phyloP scores from a whole-genome alignment of 2,888 invertebrate species.

The Calameuta idolon region DNA sequence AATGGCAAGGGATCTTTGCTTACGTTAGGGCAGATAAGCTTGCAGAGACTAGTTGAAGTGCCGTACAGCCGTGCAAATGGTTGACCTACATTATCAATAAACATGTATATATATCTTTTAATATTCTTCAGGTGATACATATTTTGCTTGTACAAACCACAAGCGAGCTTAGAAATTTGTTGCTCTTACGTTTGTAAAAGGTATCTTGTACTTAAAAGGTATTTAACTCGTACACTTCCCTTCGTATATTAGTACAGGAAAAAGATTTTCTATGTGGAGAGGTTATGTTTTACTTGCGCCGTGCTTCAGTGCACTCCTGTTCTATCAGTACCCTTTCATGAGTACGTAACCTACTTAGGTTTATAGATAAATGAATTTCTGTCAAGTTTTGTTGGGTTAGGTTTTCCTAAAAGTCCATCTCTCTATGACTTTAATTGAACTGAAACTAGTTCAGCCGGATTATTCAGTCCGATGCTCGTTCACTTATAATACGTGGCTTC shows the following conservation, averaged over 20 bases:
- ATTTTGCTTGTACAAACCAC: neutral
- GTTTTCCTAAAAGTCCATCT: neutral
- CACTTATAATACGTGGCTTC: neutral
- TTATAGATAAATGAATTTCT: neutral
- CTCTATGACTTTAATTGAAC: neutral
- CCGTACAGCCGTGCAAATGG: slow-evolving; percentile 38
- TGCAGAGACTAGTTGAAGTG: neutral
- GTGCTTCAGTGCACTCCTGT: neutral
- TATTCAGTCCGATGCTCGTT: neutral
- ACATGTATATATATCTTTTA: slow-evolving; percentile 10
- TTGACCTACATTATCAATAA: slow-evolving; percentile 52
- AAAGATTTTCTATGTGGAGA: neutral
- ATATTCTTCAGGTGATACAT: neutral
- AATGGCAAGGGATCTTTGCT: neutral
- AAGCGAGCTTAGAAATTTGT: neutral
- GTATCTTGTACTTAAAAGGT: neutral
- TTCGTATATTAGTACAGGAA: neutral
- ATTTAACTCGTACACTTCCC: neutral
- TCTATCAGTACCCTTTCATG: neutral
- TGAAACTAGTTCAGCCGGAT: neutral
- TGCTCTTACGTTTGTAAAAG: neutral
- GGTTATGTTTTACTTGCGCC: neutral
- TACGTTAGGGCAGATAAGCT: neutral
- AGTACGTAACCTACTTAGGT: neutral
- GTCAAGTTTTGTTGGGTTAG: neutral